Evolutionary conservation across 2,113 vertebrate genomes (phyloP), one percentile per base, ranked within the genome.

Genomic region (Dissostichus mawsoni): DNA sequence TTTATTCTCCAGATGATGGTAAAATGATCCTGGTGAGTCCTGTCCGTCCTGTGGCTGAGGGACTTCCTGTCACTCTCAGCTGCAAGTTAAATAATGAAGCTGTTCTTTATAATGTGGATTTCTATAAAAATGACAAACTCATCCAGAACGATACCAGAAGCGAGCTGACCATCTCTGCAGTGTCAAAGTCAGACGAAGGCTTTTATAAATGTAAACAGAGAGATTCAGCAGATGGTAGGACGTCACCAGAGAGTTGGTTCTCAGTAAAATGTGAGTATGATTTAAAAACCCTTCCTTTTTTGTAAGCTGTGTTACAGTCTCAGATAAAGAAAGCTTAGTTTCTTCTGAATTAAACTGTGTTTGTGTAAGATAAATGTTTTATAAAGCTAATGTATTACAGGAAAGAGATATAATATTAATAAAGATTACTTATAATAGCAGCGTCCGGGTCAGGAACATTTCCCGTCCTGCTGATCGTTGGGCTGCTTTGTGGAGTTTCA

Each of bases 21-120:
- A n/a, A 17, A 23, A 23, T 81, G 10, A 84, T 80, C 74, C 72
- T 91, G 77, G 41, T 81, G 83, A 87, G 76, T 4, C 90, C 88
- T 18, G 74, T 62, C 57, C 55, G 78, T 64, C 80, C 82, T 41
- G 78, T 90, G 51, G 62, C 55, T 63, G 75, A 78, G 18, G 87
- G 90, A 76, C 48, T 45, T 4, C 47, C 83, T 59, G 72, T 89
- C 12, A 71, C 20, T 57, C 78, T 91, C 23, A 48, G 69, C 55
- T 91, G 90, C 82, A 74, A 59, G 17, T 3, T 52, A 11, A 69
- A 11, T 29, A 23, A 8, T 0, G 11, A 23, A 23, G 23, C 23
- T 23, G 23, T 2, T 23, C 23, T 29, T 44, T 62, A 69, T 18
- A 61, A 36, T 0, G 23, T 77, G 16, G 0, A 0, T 47, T 90